Percentiles rank a stretch among this genome's conserved stretches.
Evolutionary conservation across 2,113 vertebrate species (phyloP).

Genomic region (Monopterus albus): DNA sequence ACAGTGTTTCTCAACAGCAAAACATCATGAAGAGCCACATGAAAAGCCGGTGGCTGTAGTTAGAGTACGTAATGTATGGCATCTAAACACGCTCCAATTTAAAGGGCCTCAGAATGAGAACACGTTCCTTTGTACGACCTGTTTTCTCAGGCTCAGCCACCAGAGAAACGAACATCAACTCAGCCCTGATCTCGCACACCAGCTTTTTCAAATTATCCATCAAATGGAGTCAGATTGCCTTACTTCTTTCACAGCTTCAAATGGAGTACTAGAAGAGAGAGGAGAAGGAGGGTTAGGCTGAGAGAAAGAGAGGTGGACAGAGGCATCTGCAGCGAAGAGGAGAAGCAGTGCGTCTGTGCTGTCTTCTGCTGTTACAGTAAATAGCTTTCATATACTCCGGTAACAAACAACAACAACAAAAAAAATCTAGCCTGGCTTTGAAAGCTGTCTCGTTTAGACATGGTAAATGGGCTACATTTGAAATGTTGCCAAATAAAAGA

Average conservation of each 20-base stretch:
- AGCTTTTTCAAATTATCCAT: constrained; percentile 69
- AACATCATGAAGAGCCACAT: constrained; percentile 43
- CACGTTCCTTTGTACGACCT: constrained; percentile 51
- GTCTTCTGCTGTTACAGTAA: constrained; percentile 74
- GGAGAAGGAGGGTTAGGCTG: constrained; percentile 35
- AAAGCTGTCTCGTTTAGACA: constrained; percentile 75
- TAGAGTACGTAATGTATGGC: constrained; percentile 35
- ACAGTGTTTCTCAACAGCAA: constrained; percentile 32
- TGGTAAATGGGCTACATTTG: constrained; percentile 73
- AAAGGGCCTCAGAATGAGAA: constrained; percentile 40
- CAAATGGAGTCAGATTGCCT: constrained; percentile 67
- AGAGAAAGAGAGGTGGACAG: constrained; percentile 63
- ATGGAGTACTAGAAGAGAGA: constrained; percentile 42
- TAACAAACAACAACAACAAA: no score
- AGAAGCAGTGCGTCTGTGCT: constrained; percentile 64
- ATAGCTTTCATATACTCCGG: constrained; percentile 73
- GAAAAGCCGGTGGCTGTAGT: constrained; percentile 42
- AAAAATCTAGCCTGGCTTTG: constrained; percentile 53
- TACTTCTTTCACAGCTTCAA: constrained; percentile 62
- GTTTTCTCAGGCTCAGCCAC: constrained; percentile 40
- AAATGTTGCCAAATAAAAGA: constrained; percentile 77
- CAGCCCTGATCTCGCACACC: constrained; percentile 51
- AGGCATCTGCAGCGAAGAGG: constrained; percentile 60
- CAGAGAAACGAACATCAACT: constrained; percentile 35
- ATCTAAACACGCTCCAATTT: constrained; percentile 43